A percentile compares a stretch with the other conserved stretches of the same genome.
These are phyloP conservation scores for Amyelois transitella DNA, from an alignment of 1,140 invertebrate species.

Conservation along the genomic window DNA sequence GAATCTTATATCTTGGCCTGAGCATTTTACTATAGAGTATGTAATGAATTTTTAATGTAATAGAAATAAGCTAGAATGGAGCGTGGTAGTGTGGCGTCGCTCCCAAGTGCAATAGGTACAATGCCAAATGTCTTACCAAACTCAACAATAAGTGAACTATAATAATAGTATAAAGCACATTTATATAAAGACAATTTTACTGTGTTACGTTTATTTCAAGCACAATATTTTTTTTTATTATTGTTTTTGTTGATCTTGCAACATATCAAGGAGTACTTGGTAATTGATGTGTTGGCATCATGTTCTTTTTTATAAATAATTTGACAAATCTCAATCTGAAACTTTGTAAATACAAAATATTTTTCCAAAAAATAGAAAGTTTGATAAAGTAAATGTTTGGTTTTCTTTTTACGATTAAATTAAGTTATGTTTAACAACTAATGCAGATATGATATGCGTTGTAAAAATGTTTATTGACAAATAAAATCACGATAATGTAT, in stretches of 20 bases:
- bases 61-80: neutral
- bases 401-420: slow-evolving; percentile 6
- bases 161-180: neutral
- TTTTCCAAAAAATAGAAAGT: slow-evolving; percentile 53
- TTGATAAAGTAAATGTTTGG: slow-evolving; percentile 21
- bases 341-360: slow-evolving; percentile 58
- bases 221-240: slow-evolving; percentile 5
- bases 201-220: neutral
- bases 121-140: slow-evolving; percentile 4
- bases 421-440: too few species aligned
- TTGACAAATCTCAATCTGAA: slow-evolving; percentile 33
- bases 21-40: neutral
- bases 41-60: neutral
- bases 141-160: neutral
- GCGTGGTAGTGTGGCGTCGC: neutral
- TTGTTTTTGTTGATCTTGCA: neutral
- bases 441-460: too few species aligned
- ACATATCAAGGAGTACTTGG: neutral
- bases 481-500: too few species aligned
- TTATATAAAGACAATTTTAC: neutral
- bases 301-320: slow-evolving; percentile 3
- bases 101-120: neutral
- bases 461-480: too few species aligned
- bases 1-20: neutral
- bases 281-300: neutral